Evolutionary conservation across 2,888 invertebrate species (phyloP).

Genomic region (Philhelius pedissequus): DNA sequence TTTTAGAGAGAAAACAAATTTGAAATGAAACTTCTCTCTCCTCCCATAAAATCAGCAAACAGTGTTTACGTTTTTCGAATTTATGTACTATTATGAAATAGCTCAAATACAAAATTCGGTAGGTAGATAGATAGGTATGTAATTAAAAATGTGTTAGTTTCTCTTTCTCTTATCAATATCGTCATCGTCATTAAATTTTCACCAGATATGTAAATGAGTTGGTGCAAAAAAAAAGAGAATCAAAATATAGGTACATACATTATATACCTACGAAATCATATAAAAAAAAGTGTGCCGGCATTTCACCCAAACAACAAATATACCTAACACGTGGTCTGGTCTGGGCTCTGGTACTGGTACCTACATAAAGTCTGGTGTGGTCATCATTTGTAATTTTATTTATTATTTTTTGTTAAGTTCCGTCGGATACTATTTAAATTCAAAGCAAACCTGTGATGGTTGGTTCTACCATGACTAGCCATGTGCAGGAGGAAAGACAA

Average conservation of each 20-base stretch:
- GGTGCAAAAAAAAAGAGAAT: background rate
- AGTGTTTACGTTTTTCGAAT: background rate
- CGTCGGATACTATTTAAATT: background rate
- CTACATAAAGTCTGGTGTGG: background rate
- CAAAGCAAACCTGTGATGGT: background rate
- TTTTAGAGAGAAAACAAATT: background rate
- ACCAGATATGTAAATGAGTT: conserved; percentile 6
- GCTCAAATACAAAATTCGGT: background rate
- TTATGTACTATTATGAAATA: conserved; percentile 9
- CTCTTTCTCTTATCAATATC: conserved; percentile 20
- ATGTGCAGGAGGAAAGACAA: background rate
- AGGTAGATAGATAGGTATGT: too few relatives aligned
- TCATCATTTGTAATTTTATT: conserved; percentile 6
- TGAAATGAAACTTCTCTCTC: background rate
- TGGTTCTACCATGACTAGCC: background rate
- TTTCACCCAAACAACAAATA: conserved; percentile 24
- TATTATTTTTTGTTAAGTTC: background rate
- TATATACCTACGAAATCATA: background rate
- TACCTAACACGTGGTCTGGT: conserved; percentile 46
- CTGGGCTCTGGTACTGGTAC: too few relatives aligned
- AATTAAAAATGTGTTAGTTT: background rate
- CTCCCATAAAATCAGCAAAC: background rate
- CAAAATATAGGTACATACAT: too few relatives aligned
- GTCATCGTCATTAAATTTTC: background rate
- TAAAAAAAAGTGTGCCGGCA: conserved; percentile 41